Evolutionary conservation across 2,113 vertebrate genomes (phyloP).

Genomic region (Eptesicus fuscus): DNA sequence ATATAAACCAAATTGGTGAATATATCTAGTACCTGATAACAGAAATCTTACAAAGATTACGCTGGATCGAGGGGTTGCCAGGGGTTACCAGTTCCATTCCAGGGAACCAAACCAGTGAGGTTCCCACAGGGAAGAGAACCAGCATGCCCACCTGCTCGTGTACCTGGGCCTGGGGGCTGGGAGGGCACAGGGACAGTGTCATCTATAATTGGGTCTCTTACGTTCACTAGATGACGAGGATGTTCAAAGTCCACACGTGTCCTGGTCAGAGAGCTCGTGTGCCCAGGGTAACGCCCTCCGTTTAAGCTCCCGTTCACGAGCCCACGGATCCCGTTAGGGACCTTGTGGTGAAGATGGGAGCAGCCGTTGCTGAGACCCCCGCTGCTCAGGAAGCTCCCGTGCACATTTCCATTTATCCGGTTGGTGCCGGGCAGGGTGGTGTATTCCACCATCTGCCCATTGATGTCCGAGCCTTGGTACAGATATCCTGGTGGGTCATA

Average conservation of each 20-base stretch:
- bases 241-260: slow-evolving; percentile 86
- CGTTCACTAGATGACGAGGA: slow-evolving; percentile 86
- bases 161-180: not conserved
- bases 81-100: not conserved
- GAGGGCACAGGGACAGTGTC: not conserved
- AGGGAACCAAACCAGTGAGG: not conserved
- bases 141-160: not conserved
- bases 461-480: slow-evolving; percentile 90
- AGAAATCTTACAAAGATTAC: not conserved
- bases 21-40: not conserved
- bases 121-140: not conserved
- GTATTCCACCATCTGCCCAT: slow-evolving; percentile 90
- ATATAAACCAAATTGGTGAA: not conserved
- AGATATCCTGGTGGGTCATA: slow-evolving; percentile 93
- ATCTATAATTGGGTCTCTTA: slow-evolving; percentile 79
- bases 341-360: slow-evolving; percentile 90
- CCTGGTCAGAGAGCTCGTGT: slow-evolving; percentile 74
- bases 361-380: slow-evolving; percentile 85
- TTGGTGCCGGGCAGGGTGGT: slow-evolving; percentile 83
- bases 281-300: slow-evolving; percentile 79
- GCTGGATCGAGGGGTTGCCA: not conserved
- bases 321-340: slow-evolving; percentile 81
- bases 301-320: slow-evolving; percentile 83
- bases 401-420: slow-evolving; percentile 84
- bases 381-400: slow-evolving; percentile 81